These are phyloP conservation scores for Poecilia velifera DNA, from an alignment of 2,797 vertebrate genomes.

Conservation along the genomic window DNA sequence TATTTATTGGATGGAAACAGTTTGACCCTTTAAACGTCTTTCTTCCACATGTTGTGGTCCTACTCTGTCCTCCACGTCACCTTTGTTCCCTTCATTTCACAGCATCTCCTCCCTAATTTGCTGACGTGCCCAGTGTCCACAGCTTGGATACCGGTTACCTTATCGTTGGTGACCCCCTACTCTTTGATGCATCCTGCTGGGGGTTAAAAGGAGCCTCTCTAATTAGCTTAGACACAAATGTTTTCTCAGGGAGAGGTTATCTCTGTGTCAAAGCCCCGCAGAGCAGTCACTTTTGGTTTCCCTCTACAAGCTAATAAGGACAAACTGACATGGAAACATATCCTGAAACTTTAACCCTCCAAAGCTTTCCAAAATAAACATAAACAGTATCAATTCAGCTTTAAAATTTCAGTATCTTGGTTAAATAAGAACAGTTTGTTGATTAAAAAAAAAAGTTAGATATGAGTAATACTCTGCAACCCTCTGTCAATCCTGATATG, in stretches of 20 bases:
- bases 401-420: not conserved
- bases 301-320: not conserved
- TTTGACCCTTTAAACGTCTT: slow-evolving; percentile 59
- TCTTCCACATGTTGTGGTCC: slow-evolving; percentile 36
- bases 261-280: slow-evolving; percentile 12
- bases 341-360: not conserved
- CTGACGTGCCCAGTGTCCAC: slow-evolving; percentile 56
- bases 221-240: slow-evolving; percentile 56
- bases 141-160: slow-evolving; percentile 53
- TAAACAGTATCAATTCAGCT: not conserved
- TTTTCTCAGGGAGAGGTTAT: slow-evolving; percentile 60
- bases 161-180: slow-evolving; percentile 47
- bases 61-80: slow-evolving; percentile 38
- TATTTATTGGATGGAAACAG: slow-evolving; percentile 50
- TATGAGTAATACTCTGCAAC: not conserved
- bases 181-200: slow-evolving; percentile 24
- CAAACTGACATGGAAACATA: slow-evolving; percentile 30
- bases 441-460: slow-evolving; percentile 11
- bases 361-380: slow-evolving; percentile 22
- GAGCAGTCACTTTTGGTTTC: slow-evolving; percentile 21
- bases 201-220: slow-evolving; percentile 34
- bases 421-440: slow-evolving; percentile 13
- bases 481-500: slow-evolving; percentile 25
- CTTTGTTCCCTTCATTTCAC: slow-evolving; percentile 35
- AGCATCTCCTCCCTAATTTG: slow-evolving; percentile 39